Evolutionary conservation across 1,140 invertebrate species (phyloP).

Genomic region (Sycobia sp.): DNA sequence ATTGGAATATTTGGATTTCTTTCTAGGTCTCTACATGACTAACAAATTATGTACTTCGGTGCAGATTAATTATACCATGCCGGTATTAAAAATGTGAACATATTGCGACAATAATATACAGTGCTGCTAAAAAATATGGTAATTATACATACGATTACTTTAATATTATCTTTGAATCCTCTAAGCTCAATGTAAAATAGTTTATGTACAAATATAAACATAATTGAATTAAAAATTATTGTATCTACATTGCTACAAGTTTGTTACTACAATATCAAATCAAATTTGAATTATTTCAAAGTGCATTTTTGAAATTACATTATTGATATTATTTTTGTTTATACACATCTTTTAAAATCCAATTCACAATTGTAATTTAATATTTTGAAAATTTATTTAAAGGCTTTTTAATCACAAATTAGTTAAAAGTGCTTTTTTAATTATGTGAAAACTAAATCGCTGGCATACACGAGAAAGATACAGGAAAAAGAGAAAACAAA

Average conservation of each 20-base stretch:
- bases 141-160: conserved; percentile 35
- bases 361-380: no score
- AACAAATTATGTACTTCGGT: conserved; percentile 24
- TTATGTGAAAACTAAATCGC: conserved; percentile 19
- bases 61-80: conserved; percentile 32
- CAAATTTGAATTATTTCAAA: not conserved
- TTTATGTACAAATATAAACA: conserved; percentile 1
- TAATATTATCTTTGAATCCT: conserved; percentile 15
- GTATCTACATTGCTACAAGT: conserved; percentile 9
- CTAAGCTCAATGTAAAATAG: conserved; percentile 5
- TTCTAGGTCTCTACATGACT: conserved; percentile 8
- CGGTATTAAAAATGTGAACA: conserved; percentile 26
- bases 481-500: conserved; percentile 28
- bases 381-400: no score
- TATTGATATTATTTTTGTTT: no score
- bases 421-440: no score
- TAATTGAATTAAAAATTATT: no score
- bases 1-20: no score
- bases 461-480: conserved; percentile 18
- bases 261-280: not conserved
- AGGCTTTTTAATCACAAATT: no score
- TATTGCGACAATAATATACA: conserved; percentile 32
- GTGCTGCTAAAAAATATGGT: conserved; percentile 34
- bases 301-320: no score
- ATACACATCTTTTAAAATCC: no score